Conservation (phyloP, 2,113 vertebrate species). For the Psilopsiagon aurifrons region DNA sequence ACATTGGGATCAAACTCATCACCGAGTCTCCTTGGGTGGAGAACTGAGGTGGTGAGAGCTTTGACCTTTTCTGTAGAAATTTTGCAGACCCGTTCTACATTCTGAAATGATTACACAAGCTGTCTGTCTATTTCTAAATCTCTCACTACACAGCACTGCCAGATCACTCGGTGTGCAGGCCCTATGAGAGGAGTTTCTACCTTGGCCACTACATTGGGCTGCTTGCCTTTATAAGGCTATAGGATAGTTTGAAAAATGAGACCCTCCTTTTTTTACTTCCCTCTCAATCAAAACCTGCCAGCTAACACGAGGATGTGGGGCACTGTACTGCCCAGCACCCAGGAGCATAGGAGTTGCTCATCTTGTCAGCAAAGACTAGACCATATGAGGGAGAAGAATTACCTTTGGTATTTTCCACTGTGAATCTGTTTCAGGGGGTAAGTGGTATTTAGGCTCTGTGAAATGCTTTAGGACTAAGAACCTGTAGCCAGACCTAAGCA, state of each 20-base stretch:
- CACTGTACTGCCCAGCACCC: too few relatives aligned
- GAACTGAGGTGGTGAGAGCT: not conserved
- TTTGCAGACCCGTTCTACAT: not conserved
- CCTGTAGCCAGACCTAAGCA: not conserved
- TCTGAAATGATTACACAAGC: not conserved
- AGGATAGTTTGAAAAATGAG: not conserved
- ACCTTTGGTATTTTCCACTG: not conserved
- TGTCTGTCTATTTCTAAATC: not conserved
- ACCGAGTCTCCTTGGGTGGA: not conserved
- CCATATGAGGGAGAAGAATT: not conserved
- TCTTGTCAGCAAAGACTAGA: not conserved
- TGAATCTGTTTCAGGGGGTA: not conserved
- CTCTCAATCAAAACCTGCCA: not conserved
- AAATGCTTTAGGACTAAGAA: not conserved
- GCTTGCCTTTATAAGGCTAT: not conserved
- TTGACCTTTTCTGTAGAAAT: not conserved
- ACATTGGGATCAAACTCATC: not conserved
- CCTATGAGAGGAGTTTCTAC: not conserved
- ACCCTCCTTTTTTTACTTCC: not conserved
- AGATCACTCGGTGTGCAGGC: not conserved
- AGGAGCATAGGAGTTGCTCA: rapidly evolving
- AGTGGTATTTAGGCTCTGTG: not conserved
- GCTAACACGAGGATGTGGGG: not conserved
- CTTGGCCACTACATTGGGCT: rapidly evolving
- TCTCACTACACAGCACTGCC: not conserved